A percentile compares a stretch with the other conserved stretches of the same genome.
These are phyloP conservation scores for Tridacna crocea DNA, from an alignment of 2,888 invertebrate genomes.

Conservation along the genomic window DNA sequence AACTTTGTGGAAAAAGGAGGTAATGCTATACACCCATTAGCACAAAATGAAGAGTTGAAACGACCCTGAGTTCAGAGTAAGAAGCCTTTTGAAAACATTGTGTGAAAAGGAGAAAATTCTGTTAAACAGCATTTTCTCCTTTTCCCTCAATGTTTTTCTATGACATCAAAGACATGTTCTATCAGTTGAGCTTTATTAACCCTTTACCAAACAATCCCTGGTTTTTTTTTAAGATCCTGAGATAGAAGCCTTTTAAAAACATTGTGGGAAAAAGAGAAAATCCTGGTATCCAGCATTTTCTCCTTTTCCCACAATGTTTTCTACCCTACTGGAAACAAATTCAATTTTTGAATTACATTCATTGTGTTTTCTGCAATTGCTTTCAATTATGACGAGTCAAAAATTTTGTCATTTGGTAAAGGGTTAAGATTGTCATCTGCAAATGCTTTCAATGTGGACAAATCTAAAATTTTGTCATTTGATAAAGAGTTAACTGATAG, in stretches of 20 bases:
- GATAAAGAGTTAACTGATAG: conserved; percentile 7
- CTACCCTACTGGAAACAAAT: background rate
- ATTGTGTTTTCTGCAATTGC: background rate
- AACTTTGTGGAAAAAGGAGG: too few relatives aligned
- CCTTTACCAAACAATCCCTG: too few relatives aligned
- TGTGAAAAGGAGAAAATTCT: too few relatives aligned
- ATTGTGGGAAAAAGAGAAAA: background rate
- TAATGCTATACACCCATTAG: too few relatives aligned
- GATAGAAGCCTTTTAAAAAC: background rate
- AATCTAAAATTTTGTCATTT: conserved; percentile 1
- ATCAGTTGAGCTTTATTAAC: too few relatives aligned
- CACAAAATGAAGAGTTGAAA: too few relatives aligned
- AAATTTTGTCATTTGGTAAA: conserved; percentile 11
- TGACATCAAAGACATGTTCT: too few relatives aligned
- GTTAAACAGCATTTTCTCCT: too few relatives aligned
- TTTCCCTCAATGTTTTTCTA: too few relatives aligned
- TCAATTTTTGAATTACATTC: background rate
- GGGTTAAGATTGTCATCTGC: conserved; percentile 13
- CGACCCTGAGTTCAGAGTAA: too few relatives aligned
- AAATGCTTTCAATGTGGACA: conserved; percentile 6
- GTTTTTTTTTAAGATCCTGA: too few relatives aligned
- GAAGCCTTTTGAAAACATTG: too few relatives aligned
- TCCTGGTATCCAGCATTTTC: background rate
- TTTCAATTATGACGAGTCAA: background rate
- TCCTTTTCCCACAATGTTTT: background rate